Base-by-base conservation (phyloP, 2,888 invertebrate genomes). In the Antheraea yamamai region DNA sequence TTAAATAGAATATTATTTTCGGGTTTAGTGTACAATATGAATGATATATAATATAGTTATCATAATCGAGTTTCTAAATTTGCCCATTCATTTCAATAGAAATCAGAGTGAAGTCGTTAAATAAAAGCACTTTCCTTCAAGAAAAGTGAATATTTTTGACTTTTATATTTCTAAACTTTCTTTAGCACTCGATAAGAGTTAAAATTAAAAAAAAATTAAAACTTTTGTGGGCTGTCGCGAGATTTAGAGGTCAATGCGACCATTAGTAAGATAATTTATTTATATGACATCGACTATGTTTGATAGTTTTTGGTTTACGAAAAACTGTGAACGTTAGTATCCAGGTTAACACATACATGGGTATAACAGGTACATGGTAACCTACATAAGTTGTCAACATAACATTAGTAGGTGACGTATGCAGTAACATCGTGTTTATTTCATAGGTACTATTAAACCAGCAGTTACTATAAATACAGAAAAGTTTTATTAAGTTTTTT, bases 91-190 rank as follows among this genome's bases (percentile, higher is more conserved):
- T 61, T 61, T 61, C n/a, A 23, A 61, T 61, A 61, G 61, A 61
- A 61, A 23, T 12, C 23, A 23, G 8, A 12, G 58, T 58, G 16
- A 55, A 55, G 18, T 55, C 20, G 14, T 26, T 64, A 64, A 64
- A 66, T 30, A 66, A 66, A 66, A 18, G 14, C 30, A 30, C n/a
- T 12, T 8, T 58, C 10, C 10, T 1, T 58, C 20, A n/a, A 8
- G 20, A 64, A 64, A 64, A 64, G 12, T 64, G 12, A 61, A n/a
- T 10, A 26, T 30, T 66, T 30, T 30, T 66, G 10, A 61, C 0
- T 66, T 66, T 30, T 6, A 30, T 26, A 66, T 66, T 66, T 16
- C 30, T 30, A 66, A 66, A 66, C 64, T 66, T 66, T 66, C 64
- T 66, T 66, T 66, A 4, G 3, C 14, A 26, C 64, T 66, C 26